Evolutionary conservation across 2,797 vertebrate genomes (phyloP).

Genomic region (Melanotaenia nigrans): DNA sequence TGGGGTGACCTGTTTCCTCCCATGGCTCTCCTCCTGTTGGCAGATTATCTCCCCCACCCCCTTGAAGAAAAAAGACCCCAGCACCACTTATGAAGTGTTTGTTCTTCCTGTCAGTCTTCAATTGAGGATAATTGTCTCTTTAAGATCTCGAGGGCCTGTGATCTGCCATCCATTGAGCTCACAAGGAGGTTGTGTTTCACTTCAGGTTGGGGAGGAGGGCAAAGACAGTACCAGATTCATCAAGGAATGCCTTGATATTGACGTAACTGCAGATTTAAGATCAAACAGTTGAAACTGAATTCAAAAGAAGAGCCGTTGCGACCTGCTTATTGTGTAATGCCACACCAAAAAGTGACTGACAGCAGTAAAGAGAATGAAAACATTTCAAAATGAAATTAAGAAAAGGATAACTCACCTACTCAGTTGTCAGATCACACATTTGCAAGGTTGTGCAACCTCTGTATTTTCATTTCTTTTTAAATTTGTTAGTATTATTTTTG

Average conservation of each 20-base stretch:
- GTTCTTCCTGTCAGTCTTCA: conserved; percentile 83
- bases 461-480: too few species aligned
- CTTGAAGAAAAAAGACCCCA: conserved; percentile 67
- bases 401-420: background rate
- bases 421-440: too few species aligned
- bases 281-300: conserved; percentile 47
- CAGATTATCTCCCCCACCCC: conserved; percentile 59
- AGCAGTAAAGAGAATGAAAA: background rate
- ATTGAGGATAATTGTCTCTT: conserved; percentile 87
- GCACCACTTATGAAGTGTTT: conserved; percentile 81
- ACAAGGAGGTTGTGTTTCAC: conserved; percentile 76
- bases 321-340: background rate
- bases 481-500: too few species aligned
- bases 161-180: conserved; percentile 84
- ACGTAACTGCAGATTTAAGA: conserved; percentile 48
- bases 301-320: conserved; percentile 7
- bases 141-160: conserved; percentile 82
- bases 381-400: background rate
- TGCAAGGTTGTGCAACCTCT: too few species aligned
- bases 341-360: background rate
- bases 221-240: conserved; percentile 29
- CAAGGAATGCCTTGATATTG: conserved; percentile 60
- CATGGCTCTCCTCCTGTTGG: conserved; percentile 44
- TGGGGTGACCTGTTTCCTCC: conserved; percentile 70
- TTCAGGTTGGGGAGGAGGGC: conserved; percentile 36